phyloP scores from a whole-genome alignment of 1,140 invertebrate species.

The Acromyrmex heyeri region DNA sequence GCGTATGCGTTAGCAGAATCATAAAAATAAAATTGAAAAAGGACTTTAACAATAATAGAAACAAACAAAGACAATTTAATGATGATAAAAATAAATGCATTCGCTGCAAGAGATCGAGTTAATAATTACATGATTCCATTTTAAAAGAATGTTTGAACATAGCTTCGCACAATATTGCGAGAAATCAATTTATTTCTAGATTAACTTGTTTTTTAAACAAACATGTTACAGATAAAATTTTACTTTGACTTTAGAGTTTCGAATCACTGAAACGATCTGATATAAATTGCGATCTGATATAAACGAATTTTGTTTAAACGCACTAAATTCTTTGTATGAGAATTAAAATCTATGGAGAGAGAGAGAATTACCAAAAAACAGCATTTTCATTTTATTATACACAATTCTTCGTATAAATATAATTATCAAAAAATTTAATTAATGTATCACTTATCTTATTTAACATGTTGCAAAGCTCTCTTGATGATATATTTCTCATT shows the following conservation, averaged over 20 bases:
- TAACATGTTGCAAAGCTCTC: neutral
- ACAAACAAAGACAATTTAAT: neutral
- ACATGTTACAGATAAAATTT: neutral
- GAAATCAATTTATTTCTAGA: neutral
- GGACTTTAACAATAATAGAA: neutral
- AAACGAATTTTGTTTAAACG: neutral
- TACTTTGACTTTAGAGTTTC: neutral
- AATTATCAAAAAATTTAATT: neutral
- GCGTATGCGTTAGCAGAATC: slow-evolving; percentile 15
- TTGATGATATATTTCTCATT: neutral
- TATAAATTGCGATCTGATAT: neutral
- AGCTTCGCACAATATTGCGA: neutral
- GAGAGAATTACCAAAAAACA: neutral
- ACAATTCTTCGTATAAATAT: neutral
- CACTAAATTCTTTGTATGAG: neutral
- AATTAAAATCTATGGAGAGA: neutral
- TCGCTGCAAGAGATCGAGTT: neutral
- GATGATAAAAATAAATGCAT: neutral
- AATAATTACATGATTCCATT: neutral
- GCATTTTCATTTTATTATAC: neutral
- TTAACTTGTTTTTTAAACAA: neutral
- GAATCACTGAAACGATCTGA: neutral
- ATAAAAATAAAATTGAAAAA: slow-evolving; percentile 2
- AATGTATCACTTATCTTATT: neutral
- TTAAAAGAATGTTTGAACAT: neutral